Evolutionary conservation across 1,140 invertebrate genomes (phyloP).

Genomic region (Panulirus ornatus): DNA sequence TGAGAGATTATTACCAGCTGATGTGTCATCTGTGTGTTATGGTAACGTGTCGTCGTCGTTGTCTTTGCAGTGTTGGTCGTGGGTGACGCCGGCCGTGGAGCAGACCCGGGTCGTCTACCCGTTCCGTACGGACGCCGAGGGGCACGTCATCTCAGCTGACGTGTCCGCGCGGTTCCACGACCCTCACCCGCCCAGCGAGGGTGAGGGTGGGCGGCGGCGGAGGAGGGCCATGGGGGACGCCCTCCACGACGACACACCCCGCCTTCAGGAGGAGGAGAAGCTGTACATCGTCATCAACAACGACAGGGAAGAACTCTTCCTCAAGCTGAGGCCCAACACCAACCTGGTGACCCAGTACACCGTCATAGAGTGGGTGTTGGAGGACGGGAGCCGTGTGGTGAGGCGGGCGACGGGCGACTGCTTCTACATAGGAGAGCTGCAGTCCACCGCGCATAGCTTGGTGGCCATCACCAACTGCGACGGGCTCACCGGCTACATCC

Average conservation of each 20-base stretch:
- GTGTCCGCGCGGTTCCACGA: not conserved
- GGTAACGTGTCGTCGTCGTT: no score
- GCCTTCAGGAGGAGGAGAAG: slow-evolving; percentile 2
- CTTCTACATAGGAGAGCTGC: slow-evolving; percentile 66
- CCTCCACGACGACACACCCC: not conserved
- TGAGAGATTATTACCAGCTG: no score
- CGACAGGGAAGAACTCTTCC: slow-evolving; percentile 66
- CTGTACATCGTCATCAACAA: slow-evolving; percentile 73
- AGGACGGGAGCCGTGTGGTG: slow-evolving; percentile 55
- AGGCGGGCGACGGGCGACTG: slow-evolving; percentile 54
- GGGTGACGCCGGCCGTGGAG: slow-evolving; percentile 18
- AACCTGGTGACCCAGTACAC: slow-evolving; percentile 63
- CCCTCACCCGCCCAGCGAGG: no score
- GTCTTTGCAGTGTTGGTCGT: not conserved
- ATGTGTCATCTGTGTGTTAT: no score
- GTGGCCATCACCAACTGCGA: slow-evolving; percentile 73
- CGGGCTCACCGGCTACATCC: slow-evolving; percentile 73
- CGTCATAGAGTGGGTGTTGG: slow-evolving; percentile 73
- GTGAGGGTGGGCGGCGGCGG: not conserved
- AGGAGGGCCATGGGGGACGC: not conserved
- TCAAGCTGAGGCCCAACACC: slow-evolving; percentile 69
- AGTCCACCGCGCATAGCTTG: slow-evolving; percentile 47
- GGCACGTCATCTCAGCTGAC: slow-evolving; percentile 50
- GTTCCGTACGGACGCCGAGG: slow-evolving; percentile 26
- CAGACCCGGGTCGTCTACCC: slow-evolving; percentile 54